Conservation (phyloP, 2,113 vertebrate genomes). For the Crotalus helleri region DNA sequence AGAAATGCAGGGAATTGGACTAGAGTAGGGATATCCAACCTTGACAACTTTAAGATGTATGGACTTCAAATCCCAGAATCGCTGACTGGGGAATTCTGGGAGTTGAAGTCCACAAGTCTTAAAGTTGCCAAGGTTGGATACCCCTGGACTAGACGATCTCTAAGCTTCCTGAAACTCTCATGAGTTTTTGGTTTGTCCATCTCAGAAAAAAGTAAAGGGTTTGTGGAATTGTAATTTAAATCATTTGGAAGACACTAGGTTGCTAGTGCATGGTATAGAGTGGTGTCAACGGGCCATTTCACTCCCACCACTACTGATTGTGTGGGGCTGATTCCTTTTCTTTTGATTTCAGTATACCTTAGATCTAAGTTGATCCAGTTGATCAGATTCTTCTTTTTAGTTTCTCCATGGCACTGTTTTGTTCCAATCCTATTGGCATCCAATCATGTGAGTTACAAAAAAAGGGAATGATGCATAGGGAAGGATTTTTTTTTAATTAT, state of each 20-base stretch:
- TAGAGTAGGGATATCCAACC: not conserved
- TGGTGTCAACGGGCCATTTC: not conserved
- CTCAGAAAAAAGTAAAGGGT: not conserved
- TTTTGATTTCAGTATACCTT: not conserved
- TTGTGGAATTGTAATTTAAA: not conserved
- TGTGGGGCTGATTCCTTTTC: not conserved
- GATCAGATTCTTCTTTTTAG: not conserved
- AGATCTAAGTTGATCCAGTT: not conserved
- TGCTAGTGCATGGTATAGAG: not conserved
- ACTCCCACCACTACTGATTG: not conserved
- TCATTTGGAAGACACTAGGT: not conserved
- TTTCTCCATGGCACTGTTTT: not conserved
- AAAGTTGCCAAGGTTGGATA: not conserved
- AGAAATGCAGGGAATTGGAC: not conserved
- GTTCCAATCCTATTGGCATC: not conserved
- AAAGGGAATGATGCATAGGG: not conserved
- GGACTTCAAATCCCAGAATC: not conserved
- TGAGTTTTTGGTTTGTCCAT: not conserved
- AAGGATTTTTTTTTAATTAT: not conserved
- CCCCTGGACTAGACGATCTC: not conserved
- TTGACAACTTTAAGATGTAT: not conserved
- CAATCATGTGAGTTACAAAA: not conserved
- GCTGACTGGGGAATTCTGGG: not conserved
- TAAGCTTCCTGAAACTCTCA: not conserved
- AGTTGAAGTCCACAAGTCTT: not conserved